A percentile compares a stretch with the other conserved stretches of the same genome.
Conservation (phyloP, 2,113 vertebrate genomes). For the Channa maculata region DNA sequence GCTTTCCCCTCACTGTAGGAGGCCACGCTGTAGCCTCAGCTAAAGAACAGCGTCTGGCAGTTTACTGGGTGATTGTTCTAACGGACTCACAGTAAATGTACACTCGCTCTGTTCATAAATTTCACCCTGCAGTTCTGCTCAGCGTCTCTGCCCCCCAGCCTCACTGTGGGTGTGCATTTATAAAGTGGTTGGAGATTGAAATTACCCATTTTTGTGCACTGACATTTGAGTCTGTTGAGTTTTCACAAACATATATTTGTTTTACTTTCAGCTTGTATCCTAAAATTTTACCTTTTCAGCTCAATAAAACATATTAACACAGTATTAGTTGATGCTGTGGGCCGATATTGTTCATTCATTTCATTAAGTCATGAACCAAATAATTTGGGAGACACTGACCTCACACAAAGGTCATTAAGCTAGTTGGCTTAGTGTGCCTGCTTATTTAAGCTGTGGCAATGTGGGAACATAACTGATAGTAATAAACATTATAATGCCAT, state of each 20-base stretch:
- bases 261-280: background rate
- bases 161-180: conserved; percentile 5
- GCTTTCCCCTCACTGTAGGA: background rate
- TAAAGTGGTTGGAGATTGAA: background rate
- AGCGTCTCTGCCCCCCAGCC: conserved; percentile 15
- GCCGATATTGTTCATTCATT: background rate
- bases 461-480: conserved; percentile 43
- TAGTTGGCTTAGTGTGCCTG: background rate
- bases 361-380: background rate
- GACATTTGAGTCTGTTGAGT: too few species aligned
- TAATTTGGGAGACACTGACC: background rate
- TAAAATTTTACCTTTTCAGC: background rate
- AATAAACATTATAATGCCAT: conserved; percentile 51
- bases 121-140: conserved; percentile 10
- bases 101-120: conserved; percentile 16
- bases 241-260: background rate
- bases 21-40: conserved; percentile 40
- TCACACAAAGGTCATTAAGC: conserved; percentile 32
- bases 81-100: conserved; percentile 23
- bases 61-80: conserved; percentile 14
- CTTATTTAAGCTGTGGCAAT: conserved; percentile 35
- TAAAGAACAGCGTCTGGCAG: conserved; percentile 35
- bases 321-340: background rate
- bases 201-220: too few species aligned
- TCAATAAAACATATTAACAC: background rate